Conservation (phyloP, 2,797 vertebrate species). For the Melanotaenia boesemani region DNA sequence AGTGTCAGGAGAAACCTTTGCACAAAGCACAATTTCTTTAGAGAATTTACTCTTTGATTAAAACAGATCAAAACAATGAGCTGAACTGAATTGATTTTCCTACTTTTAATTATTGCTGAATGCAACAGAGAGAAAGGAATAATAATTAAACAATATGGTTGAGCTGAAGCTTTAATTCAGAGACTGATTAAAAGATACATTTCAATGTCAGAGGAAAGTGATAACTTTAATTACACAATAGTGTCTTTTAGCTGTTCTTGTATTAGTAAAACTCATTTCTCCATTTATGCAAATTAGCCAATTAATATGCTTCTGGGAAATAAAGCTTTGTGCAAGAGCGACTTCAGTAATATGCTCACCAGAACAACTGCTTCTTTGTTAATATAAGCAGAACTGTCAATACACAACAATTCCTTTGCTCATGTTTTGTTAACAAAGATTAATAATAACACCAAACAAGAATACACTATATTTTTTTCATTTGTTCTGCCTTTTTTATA, state of each 20-base stretch:
- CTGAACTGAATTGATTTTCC: conserved; percentile 53
- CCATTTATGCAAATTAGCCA: conserved; percentile 64
- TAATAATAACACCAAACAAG: conserved; percentile 21
- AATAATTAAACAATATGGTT: conserved; percentile 55
- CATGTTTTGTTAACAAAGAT: conserved; percentile 32
- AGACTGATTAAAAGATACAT: conserved; percentile 40
- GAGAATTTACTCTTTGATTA: conserved; percentile 59
- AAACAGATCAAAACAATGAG: conserved; percentile 65
- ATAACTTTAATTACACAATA: conserved; percentile 38
- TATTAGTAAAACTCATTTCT: conserved; percentile 48
- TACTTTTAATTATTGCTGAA: conserved; percentile 57
- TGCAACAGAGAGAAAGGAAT: conserved; percentile 36
- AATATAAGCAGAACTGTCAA: conserved; percentile 5
- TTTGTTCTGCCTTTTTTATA: background rate
- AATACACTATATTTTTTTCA: background rate
- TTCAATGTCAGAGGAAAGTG: conserved; percentile 46
- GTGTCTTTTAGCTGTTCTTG: conserved; percentile 46
- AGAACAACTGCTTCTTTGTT: conserved; percentile 43
- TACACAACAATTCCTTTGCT: conserved; percentile 17
- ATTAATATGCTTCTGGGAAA: conserved; percentile 59
- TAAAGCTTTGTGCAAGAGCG: conserved; percentile 36
- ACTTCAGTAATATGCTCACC: conserved; percentile 36
- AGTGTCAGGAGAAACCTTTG: conserved; percentile 32
- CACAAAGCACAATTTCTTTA: conserved; percentile 63
- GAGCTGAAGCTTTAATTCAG: conserved; percentile 37